phyloP scores from a whole-genome alignment of 2,888 invertebrate genomes.

The Cataglyphis cursor region DNA sequence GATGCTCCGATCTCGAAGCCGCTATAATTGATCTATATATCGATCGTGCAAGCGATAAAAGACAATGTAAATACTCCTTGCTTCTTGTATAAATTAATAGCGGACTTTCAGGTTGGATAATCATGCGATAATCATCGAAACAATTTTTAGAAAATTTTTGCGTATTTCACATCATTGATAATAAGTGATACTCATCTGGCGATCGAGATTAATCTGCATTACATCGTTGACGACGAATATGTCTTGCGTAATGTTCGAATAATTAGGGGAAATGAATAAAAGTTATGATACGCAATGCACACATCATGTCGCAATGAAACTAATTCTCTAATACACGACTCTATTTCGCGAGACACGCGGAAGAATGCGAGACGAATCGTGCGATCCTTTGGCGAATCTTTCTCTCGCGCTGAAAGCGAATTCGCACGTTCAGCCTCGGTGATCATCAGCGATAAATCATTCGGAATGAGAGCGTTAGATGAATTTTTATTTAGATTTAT shows the following conservation, averaged over 20 bases:
- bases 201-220: slow-evolving; percentile 43
- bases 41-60: neutral
- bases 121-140: slow-evolving; percentile 14
- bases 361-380: slow-evolving; percentile 32
- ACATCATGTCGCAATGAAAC: slow-evolving; percentile 35
- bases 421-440: slow-evolving; percentile 6
- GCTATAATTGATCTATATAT: slow-evolving; percentile 63
- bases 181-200: slow-evolving; percentile 13
- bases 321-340: slow-evolving; percentile 35
- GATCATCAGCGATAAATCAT: slow-evolving; percentile 21
- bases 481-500: neutral
- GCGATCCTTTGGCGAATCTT: slow-evolving; percentile 22
- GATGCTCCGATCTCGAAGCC: slow-evolving; percentile 5
- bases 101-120: slow-evolving; percentile 34
- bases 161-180: slow-evolving; percentile 35
- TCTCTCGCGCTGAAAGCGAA: neutral
- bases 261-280: slow-evolving; percentile 48
- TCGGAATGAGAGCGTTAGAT: neutral
- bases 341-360: slow-evolving; percentile 25
- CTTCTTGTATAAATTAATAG: neutral
- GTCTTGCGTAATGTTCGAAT: slow-evolving; percentile 40
- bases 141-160: slow-evolving; percentile 48
- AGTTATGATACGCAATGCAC: slow-evolving; percentile 23
- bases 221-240: slow-evolving; percentile 8
- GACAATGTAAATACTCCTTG: neutral